Evolutionary conservation across 2,888 invertebrate genomes (phyloP).

Genomic region (Onthophagus sagittarius): DNA sequence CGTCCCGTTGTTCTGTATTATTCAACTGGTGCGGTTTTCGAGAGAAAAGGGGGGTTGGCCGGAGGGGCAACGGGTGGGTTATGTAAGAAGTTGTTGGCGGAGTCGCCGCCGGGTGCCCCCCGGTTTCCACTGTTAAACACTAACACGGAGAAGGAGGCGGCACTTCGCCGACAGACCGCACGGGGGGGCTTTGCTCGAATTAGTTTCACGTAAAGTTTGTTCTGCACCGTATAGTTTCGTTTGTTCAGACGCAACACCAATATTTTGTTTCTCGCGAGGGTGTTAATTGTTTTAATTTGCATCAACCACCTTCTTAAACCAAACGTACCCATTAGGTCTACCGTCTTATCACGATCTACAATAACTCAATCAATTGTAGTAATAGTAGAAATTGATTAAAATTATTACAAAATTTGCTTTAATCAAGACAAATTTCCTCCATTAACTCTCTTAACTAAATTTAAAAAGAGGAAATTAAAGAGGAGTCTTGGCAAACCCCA

Average conservation of each 20-base stretch:
- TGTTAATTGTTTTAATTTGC: constrained; percentile 30
- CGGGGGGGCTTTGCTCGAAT: constrained; percentile 29
- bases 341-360: no score
- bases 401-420: no score
- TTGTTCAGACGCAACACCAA: constrained; percentile 32
- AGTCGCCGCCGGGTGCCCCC: constrained; percentile 34
- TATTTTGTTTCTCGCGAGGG: constrained; percentile 32
- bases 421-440: not conserved
- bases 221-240: constrained; percentile 32
- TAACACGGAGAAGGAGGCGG: constrained; percentile 17
- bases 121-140: constrained; percentile 37
- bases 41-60: constrained; percentile 12
- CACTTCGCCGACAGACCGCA: constrained; percentile 9
- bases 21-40: constrained; percentile 31
- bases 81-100: constrained; percentile 19
- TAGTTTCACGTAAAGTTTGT: constrained; percentile 34
- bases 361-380: no score
- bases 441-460: not conserved
- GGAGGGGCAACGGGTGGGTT: not conserved
- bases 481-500: not conserved
- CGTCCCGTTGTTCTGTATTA: constrained; percentile 30
- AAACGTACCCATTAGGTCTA: not conserved
- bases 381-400: no score
- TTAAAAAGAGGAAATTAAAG: not conserved
- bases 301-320: constrained; percentile 13